These are phyloP conservation scores for Drosophila micromelanica DNA, from an alignment of 1,140 invertebrate genomes.

Conservation along the genomic window DNA sequence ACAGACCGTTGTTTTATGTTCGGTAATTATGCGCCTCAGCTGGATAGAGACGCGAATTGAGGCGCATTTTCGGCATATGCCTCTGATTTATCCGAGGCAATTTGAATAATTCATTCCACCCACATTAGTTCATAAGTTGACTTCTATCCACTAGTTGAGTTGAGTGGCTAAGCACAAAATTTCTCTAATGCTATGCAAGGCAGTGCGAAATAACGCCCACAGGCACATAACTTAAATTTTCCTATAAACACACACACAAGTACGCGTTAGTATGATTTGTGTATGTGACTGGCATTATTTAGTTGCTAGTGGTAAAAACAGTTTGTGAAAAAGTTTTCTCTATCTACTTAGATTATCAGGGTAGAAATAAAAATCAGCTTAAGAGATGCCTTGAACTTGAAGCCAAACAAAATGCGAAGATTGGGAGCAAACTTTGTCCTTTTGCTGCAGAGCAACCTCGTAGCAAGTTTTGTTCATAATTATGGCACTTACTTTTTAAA, in stretches of 20 bases:
- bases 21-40: constrained; percentile 19
- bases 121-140: neutral
- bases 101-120: constrained; percentile 59
- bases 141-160: neutral
- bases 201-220: neutral
- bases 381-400: neutral
- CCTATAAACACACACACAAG: neutral
- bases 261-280: neutral
- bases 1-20: constrained; percentile 3
- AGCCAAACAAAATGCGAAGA: too few relatives aligned
- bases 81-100: constrained; percentile 56
- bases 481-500: too few relatives aligned
- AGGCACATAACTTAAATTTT: constrained; percentile 20
- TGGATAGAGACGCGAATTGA: constrained; percentile 1
- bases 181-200: constrained; percentile 27
- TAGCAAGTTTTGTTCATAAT: too few relatives aligned
- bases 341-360: neutral
- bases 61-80: constrained; percentile 45
- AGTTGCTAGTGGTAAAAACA: neutral
- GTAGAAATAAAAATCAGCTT: neutral
- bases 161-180: constrained; percentile 10
- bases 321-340: constrained; percentile 1
- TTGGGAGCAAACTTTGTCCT: too few relatives aligned
- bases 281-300: constrained; percentile 4
- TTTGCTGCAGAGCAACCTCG: too few relatives aligned